A percentile compares a stretch with the other conserved stretches of the same genome.
These are phyloP conservation scores for Zootermopsis nevadensis DNA, from an alignment of 2,888 invertebrate genomes.

Conservation along the genomic window DNA sequence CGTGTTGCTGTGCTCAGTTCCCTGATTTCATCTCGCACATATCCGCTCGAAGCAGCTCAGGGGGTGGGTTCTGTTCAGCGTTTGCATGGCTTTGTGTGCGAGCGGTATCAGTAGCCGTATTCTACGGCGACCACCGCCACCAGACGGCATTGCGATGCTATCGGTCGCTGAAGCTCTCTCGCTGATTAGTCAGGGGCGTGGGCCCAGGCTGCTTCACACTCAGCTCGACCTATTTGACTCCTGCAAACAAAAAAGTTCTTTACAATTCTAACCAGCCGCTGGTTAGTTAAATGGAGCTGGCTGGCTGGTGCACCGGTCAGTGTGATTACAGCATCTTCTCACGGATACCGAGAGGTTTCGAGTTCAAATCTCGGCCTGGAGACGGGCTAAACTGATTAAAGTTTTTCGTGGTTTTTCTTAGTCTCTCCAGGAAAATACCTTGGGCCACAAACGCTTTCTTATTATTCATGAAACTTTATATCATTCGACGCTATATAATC, in stretches of 20 bases:
- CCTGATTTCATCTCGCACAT: neutral
- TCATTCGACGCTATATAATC: too few species aligned
- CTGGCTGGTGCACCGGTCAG: neutral
- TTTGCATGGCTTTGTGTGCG: neutral
- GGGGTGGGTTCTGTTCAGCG: neutral
- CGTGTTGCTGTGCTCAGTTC: neutral
- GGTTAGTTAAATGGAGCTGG: neutral
- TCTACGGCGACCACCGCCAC: conserved; percentile 5
- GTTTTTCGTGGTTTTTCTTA: too few species aligned
- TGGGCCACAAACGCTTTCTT: too few species aligned
- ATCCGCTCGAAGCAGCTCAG: too few species aligned
- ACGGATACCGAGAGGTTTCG: too few species aligned
- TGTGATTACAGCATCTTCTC: neutral
- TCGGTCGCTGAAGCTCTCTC: conserved; percentile 22
- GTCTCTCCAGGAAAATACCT: too few species aligned
- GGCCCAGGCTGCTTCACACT: neutral
- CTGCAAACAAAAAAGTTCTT: conserved; percentile 15
- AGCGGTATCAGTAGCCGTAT: neutral
- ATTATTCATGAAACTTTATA: too few species aligned
- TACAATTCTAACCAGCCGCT: neutral
- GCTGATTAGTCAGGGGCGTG: conserved; percentile 31
- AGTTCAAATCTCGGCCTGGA: neutral
- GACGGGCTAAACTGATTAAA: too few species aligned
- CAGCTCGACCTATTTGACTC: conserved; percentile 2
- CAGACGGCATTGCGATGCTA: conserved; percentile 20